phyloP scores from a whole-genome alignment of 2,113 vertebrate species.

The Corythornis madagascariensis region DNA sequence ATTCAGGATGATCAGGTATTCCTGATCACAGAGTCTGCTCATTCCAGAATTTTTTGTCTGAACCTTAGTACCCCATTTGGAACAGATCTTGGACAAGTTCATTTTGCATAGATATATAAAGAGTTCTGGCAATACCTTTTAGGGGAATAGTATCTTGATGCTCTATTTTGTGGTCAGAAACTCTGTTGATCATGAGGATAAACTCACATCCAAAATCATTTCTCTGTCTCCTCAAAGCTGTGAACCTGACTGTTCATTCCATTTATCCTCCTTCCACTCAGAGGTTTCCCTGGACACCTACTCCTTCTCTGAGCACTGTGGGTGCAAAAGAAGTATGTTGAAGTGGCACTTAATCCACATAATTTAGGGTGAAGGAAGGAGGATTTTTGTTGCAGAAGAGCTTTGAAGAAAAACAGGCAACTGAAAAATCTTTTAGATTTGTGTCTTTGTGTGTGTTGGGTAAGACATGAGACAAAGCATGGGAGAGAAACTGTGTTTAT shows the following conservation, averaged over 20 bases:
- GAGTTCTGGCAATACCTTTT: neutral
- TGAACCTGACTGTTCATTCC: neutral
- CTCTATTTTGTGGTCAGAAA: neutral
- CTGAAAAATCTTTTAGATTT: neutral
- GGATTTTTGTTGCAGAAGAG: neutral
- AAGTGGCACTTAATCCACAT: neutral
- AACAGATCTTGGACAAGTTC: neutral
- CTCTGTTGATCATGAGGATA: neutral
- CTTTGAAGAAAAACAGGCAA: neutral
- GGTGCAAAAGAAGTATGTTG: neutral
- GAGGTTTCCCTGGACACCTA: neutral
- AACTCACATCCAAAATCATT: neutral
- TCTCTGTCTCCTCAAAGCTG: neutral
- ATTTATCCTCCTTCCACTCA: neutral
- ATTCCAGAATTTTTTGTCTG: neutral
- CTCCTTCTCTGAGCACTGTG: neutral
- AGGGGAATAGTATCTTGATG: neutral
- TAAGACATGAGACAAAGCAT: neutral
- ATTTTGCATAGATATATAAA: neutral
- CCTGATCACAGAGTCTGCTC: neutral
- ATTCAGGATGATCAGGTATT: neutral
- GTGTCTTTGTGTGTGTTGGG: neutral
- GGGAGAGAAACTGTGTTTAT: neutral
- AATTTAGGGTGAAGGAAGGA: neutral
- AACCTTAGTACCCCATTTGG: rapidly evolving